Evolutionary conservation across 2,888 invertebrate genomes (phyloP), one percentile per base, ranked within the genome.

Genomic region (Campoplex nolae): DNA sequence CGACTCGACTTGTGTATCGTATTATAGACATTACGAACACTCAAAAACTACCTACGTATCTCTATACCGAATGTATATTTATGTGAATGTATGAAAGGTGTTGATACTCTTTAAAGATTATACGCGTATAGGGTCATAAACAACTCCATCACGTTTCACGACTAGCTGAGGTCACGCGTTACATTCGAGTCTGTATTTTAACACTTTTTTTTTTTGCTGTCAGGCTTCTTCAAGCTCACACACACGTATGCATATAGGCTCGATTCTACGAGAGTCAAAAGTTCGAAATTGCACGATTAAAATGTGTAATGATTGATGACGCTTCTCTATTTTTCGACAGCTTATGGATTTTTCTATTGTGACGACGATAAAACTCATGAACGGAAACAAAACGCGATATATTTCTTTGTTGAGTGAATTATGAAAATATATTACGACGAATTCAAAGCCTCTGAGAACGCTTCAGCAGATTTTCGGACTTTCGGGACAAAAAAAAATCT

Each of bases 141-240:
- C 80, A 86, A 86, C 83, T 81, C 76, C 79, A 83, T 86, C 86
- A 86, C 86, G 86, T 86, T 86, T 86, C 79, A 79, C 70, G 86
- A 86, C 83, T 86, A 80, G 79, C 45, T 82, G 65, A 85, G 85
- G 85, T 81, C 81, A 76, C 83, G 28, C 58, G 74, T 67, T 73
- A 80, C 58, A 28, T 65, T 73, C 71, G 42, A 74, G 67, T 74
- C 13, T 75, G 38, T 54, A 54, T 38, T n/a, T 74, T 23, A 9
- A 23, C 48, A 62, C 23, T 23, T 23, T 23, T 23, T 23, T 23
- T 71, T 16, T 65, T 35, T 67, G 48, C 77, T 54, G n/a, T 23
- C 38, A 56, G 78, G 28, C 51, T 78, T 38, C 38, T 78, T 38
- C 38, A 6, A 38, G 38, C 38, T 6, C 51, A 67, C 76, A 23